Percentiles rank a stretch among this genome's conserved stretches.
phyloP scores from a whole-genome alignment of 2,113 vertebrate species.

The Balaenoptera acutorostrata region DNA sequence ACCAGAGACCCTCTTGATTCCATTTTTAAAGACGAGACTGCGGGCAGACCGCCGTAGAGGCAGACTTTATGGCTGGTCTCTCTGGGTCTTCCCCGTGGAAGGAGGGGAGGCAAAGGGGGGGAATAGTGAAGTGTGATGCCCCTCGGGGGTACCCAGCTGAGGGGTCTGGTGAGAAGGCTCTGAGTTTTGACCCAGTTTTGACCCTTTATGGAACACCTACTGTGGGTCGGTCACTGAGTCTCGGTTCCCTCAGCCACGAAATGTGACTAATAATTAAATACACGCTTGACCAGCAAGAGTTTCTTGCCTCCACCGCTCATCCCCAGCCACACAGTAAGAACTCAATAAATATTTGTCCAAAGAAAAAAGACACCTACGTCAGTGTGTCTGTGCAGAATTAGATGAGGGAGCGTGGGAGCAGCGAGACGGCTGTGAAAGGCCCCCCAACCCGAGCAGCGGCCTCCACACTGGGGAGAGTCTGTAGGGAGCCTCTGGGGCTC shows the following conservation, averaged over 20 bases:
- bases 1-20: not conserved
- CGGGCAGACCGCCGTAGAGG: not conserved
- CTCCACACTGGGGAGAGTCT: not conserved
- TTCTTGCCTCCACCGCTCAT: not conserved
- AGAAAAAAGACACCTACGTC: not conserved
- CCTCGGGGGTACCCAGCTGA: not conserved
- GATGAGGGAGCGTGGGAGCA: fast-evolving
- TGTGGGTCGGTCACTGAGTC: not conserved
- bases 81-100: not conserved
- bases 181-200: not conserved
- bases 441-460: not conserved
- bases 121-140: not conserved
- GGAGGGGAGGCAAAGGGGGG: not conserved
- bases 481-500: fast-evolving
- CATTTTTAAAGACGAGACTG: not conserved
- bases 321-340: not conserved
- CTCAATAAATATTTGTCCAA: not conserved
- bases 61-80: not conserved
- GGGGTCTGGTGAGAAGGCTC: not conserved
- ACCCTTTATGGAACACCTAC: not conserved
- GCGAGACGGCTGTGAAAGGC: fast-evolving
- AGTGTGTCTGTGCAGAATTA: not conserved
- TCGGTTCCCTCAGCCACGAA: not conserved
- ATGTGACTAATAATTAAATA: not conserved
- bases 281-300: not conserved